These are phyloP conservation scores for Pseudeuparius sepicola DNA, from an alignment of 2,888 invertebrate species.

Conservation along the genomic window DNA sequence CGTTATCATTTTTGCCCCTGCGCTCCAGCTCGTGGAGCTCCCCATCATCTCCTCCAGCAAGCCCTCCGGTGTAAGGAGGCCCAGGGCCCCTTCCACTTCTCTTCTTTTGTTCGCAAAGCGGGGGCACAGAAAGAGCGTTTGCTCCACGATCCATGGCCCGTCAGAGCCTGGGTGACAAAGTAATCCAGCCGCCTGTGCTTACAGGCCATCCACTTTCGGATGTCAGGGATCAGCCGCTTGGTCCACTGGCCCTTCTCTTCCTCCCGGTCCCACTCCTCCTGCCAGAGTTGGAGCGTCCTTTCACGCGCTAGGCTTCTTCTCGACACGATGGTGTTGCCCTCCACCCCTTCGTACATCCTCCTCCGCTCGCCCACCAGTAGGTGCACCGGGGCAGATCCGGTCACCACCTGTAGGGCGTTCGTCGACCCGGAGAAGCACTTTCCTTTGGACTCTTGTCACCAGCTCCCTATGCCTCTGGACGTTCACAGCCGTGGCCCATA, in stretches of 20 bases:
- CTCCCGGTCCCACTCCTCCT: background rate
- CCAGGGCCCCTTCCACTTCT: no score
- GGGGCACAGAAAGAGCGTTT: no score
- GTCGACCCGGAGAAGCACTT: conserved; percentile 1
- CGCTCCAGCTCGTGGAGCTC: no score
- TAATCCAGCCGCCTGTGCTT: background rate
- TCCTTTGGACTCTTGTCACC: background rate
- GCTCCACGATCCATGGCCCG: conserved; percentile 8
- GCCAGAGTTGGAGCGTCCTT: no score
- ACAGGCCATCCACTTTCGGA: conserved; percentile 3
- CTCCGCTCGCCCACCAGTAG: background rate
- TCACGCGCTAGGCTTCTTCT: no score
- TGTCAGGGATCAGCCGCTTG: conserved; percentile 5
- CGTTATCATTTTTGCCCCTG: no score
- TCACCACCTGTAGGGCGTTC: background rate
- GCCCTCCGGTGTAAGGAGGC: no score
- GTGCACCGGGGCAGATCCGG: background rate
- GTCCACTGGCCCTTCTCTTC: conserved; percentile 7
- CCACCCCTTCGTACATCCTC: background rate
- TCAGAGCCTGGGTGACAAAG: conserved; percentile 4
- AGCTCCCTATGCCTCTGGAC: background rate
- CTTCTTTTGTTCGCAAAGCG: no score
- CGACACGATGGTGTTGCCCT: background rate
- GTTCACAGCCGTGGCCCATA: no score
- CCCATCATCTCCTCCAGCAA: no score